A percentile compares a stretch with the other conserved stretches of the same genome.
Evolutionary conservation across 2,113 vertebrate genomes (phyloP).

Genomic region (Porphyrio hochstetteri): DNA sequence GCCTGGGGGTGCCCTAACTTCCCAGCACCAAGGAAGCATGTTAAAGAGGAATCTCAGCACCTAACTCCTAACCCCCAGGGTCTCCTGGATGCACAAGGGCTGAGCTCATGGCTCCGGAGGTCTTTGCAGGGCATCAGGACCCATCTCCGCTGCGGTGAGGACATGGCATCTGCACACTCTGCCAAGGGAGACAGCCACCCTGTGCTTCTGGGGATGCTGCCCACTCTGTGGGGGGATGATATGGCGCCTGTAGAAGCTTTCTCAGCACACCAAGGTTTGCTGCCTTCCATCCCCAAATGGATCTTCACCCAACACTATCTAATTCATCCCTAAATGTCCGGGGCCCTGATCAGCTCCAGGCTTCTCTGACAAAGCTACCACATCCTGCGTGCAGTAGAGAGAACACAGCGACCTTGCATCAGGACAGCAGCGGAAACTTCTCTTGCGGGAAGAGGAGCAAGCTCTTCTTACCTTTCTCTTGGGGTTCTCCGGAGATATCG

Average conservation of each 20-base stretch:
- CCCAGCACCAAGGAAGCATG: background rate
- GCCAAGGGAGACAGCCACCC: background rate
- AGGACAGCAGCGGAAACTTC: background rate
- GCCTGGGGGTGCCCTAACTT: background rate
- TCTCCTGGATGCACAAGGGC: background rate
- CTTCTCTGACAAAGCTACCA: background rate
- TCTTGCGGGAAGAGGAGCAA: background rate
- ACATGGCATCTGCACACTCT: background rate
- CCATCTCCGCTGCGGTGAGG: background rate
- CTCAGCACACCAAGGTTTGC: background rate
- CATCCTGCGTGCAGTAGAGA: rapidly evolving
- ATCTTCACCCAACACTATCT: background rate
- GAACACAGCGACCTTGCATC: background rate
- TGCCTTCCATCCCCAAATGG: background rate
- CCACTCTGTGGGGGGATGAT: background rate
- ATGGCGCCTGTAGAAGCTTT: rapidly evolving
- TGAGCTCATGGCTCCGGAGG: background rate
- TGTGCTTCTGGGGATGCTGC: background rate
- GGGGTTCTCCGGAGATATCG: rapidly evolving
- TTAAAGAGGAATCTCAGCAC: background rate
- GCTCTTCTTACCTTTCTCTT: background rate
- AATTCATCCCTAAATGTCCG: rapidly evolving
- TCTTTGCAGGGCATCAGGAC: background rate
- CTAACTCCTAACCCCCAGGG: background rate
- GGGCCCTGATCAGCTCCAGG: background rate